Conservation (phyloP, 2,797 vertebrate species). For the Enteromius afrohamiltoni region DNA sequence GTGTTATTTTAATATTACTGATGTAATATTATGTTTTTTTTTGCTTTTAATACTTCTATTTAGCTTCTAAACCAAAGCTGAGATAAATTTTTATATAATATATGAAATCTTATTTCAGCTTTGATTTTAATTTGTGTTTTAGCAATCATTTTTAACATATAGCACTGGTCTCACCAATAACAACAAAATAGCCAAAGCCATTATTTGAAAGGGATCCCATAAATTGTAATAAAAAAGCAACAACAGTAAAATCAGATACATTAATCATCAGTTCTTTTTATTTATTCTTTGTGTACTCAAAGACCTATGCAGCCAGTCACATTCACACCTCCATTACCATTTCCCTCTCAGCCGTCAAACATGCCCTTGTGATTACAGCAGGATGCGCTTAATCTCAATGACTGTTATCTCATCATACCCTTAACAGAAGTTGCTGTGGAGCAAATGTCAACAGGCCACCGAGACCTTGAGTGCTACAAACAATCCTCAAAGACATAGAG, state of each 20-base stretch:
- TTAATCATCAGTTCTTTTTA: not conserved
- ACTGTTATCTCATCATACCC: slow-evolving; percentile 66
- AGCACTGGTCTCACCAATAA: not conserved
- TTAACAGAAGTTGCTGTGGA: slow-evolving; percentile 41
- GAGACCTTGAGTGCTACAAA: slow-evolving; percentile 59
- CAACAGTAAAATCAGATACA: not conserved
- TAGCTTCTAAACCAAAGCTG: no score
- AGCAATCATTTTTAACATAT: not conserved
- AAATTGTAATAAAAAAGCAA: not conserved
- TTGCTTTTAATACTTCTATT: not conserved
- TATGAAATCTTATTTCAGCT: not conserved
- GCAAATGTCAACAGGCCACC: slow-evolving; percentile 60
- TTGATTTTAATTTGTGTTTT: not conserved
- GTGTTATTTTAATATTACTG: not conserved
- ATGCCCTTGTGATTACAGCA: slow-evolving; percentile 49
- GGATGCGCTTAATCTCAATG: slow-evolving; percentile 62
- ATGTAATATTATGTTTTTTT: not conserved
- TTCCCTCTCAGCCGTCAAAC: slow-evolving; percentile 39
- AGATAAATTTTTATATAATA: no score
- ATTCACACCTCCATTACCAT: slow-evolving; percentile 23
- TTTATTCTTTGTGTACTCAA: not conserved
- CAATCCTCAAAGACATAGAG: slow-evolving; percentile 21
- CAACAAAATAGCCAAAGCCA: not conserved
- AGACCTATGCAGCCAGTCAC: slow-evolving; percentile 2
- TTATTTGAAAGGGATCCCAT: not conserved